Evolutionary conservation across 2,113 vertebrate species (phyloP), one percentile per base, ranked within the genome.

Genomic region (Brachypodius melanocephalos): DNA sequence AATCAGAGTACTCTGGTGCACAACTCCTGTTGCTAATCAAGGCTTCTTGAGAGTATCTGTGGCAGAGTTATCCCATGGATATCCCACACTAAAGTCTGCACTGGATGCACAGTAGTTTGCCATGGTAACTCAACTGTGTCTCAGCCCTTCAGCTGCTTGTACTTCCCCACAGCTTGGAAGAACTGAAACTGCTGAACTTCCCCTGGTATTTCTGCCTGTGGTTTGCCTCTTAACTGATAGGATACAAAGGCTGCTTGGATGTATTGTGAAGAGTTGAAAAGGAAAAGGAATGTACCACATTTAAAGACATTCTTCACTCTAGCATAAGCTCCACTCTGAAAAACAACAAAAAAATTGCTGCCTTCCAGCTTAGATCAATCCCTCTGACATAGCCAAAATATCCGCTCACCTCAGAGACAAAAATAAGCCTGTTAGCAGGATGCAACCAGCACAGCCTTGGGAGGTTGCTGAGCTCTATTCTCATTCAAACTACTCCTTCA

Each of bases 361-460:
- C 75, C 51, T 96, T 94, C 85, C 55, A 83, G 85, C 67, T 85
- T 71, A 77, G 67, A 83, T 91, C 93, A 73, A 82, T 93, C 92
- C 86, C 58, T 54, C 72, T 59, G 67, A 62, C 71, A 76, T 3
- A 83, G 71, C 55, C 59, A 85, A 89, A 95, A 76, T 83, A 93
- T 34, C 78, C 2, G 4, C 87, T 93, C 7, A 6, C 71, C 87
- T 90, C 61, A 74, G 71, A 94, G 89, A 74, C 63, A 89, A 91
- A 96, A 96, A 91, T 69, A 96, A 96, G 65, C 38, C 89, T 88
- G 87, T 59, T 77, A 43, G 88, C 94, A 86, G 46, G 75, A 91
- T 83, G 46, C 65, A 89, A 76, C 89, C 88, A 48, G 31, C 4
- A n/a, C 78, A 91, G 75, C 59, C 59, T 21, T 15, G n/a, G 62